Evolutionary conservation across 2,888 invertebrate genomes (phyloP).

Genomic region (Balanococcus diminutus): DNA sequence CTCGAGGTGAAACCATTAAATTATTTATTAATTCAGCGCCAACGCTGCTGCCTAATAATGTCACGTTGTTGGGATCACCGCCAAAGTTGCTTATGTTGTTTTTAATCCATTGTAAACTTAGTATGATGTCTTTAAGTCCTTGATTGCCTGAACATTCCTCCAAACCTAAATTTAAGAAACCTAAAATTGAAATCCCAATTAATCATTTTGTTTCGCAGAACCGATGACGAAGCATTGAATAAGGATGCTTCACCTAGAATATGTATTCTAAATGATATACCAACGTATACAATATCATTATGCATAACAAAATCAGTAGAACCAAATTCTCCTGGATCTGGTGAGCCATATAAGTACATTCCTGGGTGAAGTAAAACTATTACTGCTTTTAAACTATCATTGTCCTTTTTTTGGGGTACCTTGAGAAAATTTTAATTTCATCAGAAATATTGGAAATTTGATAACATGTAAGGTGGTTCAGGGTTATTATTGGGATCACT

Average conservation of each 20-base stretch:
- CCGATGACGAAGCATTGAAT: too few relatives aligned
- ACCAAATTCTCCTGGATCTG: neutral
- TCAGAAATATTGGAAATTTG: neutral
- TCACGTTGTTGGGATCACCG: neutral
- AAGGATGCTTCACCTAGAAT: slow-evolving; percentile 12
- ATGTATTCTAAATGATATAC: neutral
- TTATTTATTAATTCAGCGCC: neutral
- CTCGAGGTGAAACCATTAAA: neutral
- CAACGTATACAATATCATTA: slow-evolving; percentile 21
- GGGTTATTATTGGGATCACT: too few relatives aligned
- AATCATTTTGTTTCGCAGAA: too few relatives aligned
- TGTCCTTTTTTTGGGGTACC: neutral
- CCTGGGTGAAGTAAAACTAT: neutral
- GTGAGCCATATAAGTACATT: neutral
- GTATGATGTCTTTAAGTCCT: neutral
- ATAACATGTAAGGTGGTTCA: too few relatives aligned
- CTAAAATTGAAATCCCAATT: neutral
- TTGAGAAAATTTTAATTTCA: neutral
- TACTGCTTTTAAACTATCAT: neutral
- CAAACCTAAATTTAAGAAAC: neutral
- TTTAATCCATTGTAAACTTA: neutral
- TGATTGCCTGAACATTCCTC: neutral
- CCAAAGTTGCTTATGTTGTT: neutral
- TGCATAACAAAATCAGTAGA: slow-evolving; percentile 1
- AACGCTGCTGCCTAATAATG: neutral